Conservation (phyloP, 2,888 invertebrate genomes). For the Halocaridina rubra region DNA sequence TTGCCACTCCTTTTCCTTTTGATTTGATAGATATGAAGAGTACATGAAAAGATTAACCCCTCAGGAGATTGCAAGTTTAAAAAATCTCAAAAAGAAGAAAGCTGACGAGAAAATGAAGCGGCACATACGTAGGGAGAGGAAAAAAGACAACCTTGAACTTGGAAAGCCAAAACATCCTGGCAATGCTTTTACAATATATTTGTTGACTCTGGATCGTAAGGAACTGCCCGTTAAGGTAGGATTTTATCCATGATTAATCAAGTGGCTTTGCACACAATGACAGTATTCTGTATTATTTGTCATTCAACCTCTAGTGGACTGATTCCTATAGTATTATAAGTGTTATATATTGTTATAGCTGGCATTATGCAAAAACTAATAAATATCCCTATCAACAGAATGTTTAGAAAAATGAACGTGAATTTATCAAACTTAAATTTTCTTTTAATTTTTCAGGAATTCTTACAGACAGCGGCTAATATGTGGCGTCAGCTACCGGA, state of each 20-base stretch:
- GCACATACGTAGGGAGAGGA: conserved; percentile 9
- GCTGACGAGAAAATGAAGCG: conserved; percentile 25
- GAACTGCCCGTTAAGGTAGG: conserved; percentile 27
- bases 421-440: no score
- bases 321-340: no score
- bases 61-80: conserved; percentile 27
- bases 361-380: no score
- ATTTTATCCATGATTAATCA: no score
- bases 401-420: no score
- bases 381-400: no score
- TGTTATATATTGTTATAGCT: no score
- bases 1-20: no score
- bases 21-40: conserved; percentile 2
- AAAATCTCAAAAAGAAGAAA: conserved; percentile 13
- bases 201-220: conserved; percentile 9
- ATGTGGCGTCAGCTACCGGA: neutral
- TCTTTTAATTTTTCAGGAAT: neutral
- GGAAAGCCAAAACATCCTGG: conserved; percentile 47
- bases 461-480: neutral
- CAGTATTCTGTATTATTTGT: no score
- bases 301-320: no score
- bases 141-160: conserved; percentile 21
- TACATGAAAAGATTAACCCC: conserved; percentile 28
- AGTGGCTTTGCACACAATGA: no score
- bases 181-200: conserved; percentile 33